A percentile compares a stretch with the other conserved stretches of the same genome.
phyloP scores from a whole-genome alignment of 2,888 invertebrate genomes.

The Caenorhabditis sp. region DNA sequence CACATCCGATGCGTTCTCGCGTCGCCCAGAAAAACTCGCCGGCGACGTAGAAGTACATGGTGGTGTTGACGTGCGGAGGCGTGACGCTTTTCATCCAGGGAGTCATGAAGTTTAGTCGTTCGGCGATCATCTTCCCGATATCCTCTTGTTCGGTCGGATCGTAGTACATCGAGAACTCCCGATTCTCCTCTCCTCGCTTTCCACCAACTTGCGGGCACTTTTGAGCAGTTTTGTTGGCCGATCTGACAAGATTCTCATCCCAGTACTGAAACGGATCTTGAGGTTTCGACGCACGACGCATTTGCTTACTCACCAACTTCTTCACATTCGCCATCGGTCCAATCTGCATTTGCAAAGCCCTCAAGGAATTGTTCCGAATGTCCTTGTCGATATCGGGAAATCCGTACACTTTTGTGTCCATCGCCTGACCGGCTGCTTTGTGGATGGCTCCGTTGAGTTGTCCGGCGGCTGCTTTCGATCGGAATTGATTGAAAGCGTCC shows the following conservation, averaged over 20 bases:
- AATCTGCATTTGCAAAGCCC: background rate
- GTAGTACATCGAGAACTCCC: slow-evolving; percentile 1
- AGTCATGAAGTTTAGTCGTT: background rate
- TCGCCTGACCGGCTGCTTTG: background rate
- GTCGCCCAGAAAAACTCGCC: slow-evolving; percentile 4
- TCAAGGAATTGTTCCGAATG: background rate
- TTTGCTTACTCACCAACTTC: background rate
- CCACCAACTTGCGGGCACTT: background rate
- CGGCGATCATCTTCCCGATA: background rate
- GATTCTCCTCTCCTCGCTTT: background rate
- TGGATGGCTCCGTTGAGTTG: background rate
- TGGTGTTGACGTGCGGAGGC: background rate
- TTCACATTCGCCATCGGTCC: slow-evolving; percentile 3
- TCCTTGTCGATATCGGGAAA: background rate
- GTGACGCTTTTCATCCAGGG: background rate
- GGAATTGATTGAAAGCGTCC: background rate
- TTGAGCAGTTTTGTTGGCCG: background rate
- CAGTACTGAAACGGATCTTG: background rate
- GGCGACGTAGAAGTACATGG: background rate
- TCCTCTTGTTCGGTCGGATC: background rate
- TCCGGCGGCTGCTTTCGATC: background rate
- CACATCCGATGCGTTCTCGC: background rate
- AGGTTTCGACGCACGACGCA: background rate
- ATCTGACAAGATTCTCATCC: background rate
- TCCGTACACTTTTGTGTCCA: background rate